Percentiles rank a stretch among this genome's conserved stretches.
These are phyloP conservation scores for Oasisia sp. DNA, from an alignment of 2,888 invertebrate genomes.

Conservation along the genomic window DNA sequence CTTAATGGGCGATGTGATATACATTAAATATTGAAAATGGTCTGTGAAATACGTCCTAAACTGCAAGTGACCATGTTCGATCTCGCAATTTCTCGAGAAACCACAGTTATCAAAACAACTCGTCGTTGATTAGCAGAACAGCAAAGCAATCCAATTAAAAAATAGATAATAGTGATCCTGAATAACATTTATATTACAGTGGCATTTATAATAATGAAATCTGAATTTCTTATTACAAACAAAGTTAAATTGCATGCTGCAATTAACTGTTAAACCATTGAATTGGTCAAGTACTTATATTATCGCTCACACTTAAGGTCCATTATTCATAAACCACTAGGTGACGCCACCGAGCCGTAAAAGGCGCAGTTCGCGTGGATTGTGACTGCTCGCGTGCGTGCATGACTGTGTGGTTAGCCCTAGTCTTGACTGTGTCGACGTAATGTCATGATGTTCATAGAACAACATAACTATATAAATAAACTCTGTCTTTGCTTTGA, in stretches of 20 bases:
- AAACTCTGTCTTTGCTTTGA: too few species aligned
- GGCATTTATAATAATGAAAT: neutral
- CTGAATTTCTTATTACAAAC: neutral
- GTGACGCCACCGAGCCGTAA: neutral
- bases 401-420: too few species aligned
- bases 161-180: neutral
- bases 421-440: too few species aligned
- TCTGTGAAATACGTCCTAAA: neutral
- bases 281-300: neutral
- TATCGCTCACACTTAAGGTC: neutral
- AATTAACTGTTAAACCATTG: neutral
- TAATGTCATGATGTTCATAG: too few species aligned
- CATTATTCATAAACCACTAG: neutral
- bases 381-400: too few species aligned
- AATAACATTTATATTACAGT: neutral
- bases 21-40: conserved; percentile 3
- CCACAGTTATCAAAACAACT: conserved; percentile 17
- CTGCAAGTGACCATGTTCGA: neutral
- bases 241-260: neutral
- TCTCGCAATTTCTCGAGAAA: conserved; percentile 13
- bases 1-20: conserved; percentile 3
- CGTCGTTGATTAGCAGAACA: neutral
- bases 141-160: neutral
- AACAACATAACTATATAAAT: too few species aligned
- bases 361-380: too few species aligned